These are phyloP conservation scores for Oryzias woworae DNA, from an alignment of 2,113 vertebrate species.

Conservation along the genomic window DNA sequence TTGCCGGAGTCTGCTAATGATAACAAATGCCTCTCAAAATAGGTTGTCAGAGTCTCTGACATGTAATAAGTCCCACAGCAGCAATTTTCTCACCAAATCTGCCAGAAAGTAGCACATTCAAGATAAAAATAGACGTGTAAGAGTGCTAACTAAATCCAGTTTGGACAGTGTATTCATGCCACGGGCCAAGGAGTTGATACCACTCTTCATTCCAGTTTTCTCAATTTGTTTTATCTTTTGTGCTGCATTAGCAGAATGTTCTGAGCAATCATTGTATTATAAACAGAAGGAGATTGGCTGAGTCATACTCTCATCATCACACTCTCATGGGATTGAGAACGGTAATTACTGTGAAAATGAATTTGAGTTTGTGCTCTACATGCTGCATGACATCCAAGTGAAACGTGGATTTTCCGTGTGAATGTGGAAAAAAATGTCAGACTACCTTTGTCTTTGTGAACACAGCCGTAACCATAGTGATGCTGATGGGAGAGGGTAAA, in stretches of 20 bases:
- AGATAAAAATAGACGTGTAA: constrained; percentile 38
- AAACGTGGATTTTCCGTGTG: constrained; percentile 22
- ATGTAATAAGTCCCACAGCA: constrained; percentile 24
- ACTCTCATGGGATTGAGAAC: constrained; percentile 38
- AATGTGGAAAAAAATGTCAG: constrained; percentile 7
- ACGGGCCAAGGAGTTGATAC: constrained; percentile 25
- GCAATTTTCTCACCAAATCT: constrained; percentile 21
- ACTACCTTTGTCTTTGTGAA: constrained; percentile 22
- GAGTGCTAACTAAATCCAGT: constrained; percentile 22
- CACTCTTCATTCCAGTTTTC: constrained; percentile 12
- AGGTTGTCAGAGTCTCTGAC: constrained; percentile 26
- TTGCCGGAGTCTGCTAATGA: constrained; percentile 18
- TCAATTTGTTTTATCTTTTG: constrained; percentile 31
- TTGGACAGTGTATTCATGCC: constrained; percentile 29
- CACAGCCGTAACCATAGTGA: constrained; percentile 33
- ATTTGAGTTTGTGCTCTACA: constrained; percentile 11
- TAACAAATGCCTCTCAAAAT: constrained; percentile 25
- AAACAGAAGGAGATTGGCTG: constrained; percentile 21
- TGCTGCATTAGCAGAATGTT: constrained; percentile 25
- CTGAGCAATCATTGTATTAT: constrained; percentile 31
- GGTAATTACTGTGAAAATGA: constrained; percentile 42
- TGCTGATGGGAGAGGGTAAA: constrained; percentile 16
- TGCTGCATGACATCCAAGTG: constrained; percentile 5
- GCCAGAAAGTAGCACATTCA: constrained; percentile 38
- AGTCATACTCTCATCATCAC: constrained; percentile 35